Evolutionary conservation across 2,888 invertebrate species (phyloP).

Genomic region (Drosophila picticornis): DNA sequence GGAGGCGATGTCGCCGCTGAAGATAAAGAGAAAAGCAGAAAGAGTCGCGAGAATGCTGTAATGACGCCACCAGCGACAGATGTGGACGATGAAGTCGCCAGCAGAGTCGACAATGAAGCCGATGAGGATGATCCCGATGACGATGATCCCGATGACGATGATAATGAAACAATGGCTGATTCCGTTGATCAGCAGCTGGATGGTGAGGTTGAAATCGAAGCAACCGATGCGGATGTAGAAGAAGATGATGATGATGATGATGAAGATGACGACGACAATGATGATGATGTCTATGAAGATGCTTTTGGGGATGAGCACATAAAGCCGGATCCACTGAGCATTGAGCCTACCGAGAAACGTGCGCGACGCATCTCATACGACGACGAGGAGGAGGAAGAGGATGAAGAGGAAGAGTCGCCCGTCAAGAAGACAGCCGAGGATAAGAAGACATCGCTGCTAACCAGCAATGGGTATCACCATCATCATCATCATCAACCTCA

Average conservation of each 20-base stretch:
- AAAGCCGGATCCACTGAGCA: constrained; percentile 2
- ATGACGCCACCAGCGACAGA: constrained; percentile 74
- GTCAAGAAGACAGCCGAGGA: constrained; percentile 22
- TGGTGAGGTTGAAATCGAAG: constrained; percentile 69
- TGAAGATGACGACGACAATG: constrained; percentile 49
- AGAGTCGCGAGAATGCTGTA: constrained; percentile 44
- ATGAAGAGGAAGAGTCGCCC: background rate
- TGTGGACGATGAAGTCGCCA: constrained; percentile 54
- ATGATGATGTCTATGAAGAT: constrained; percentile 69
- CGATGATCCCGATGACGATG: constrained; percentile 64
- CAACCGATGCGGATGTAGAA: constrained; percentile 71
- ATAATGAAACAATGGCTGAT: constrained; percentile 75
- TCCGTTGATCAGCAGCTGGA: constrained; percentile 69
- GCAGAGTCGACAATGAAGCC: constrained; percentile 57
- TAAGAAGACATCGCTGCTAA: constrained; percentile 52
- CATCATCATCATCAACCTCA: background rate
- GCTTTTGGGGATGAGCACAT: constrained; percentile 64
- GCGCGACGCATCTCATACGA: constrained; percentile 34
- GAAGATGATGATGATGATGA: constrained; percentile 53
- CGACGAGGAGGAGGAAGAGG: background rate
- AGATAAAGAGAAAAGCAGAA: constrained; percentile 27
- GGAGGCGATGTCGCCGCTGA: constrained; percentile 5
- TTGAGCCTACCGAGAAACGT: constrained; percentile 42
- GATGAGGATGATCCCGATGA: constrained; percentile 5
- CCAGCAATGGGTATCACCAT: constrained; percentile 49